Percentiles rank a stretch among this genome's conserved stretches.
Conservation (phyloP, 2,888 invertebrate species). For the Drosophila paramelanica region DNA sequence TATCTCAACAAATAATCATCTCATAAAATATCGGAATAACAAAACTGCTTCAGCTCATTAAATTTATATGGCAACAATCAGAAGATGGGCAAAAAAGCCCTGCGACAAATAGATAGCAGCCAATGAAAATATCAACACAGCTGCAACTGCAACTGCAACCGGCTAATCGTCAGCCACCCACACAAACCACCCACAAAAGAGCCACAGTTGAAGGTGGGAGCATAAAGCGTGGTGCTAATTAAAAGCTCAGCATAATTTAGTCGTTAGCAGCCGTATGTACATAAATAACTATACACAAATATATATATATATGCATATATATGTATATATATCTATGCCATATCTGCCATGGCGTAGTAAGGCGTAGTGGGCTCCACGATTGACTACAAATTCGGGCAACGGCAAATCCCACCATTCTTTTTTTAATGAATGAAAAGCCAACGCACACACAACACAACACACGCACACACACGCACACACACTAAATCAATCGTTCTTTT, state of each 20-base stretch:
- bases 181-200: background rate
- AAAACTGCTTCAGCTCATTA: too few relatives aligned
- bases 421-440: conserved; percentile 73
- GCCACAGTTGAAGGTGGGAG: background rate
- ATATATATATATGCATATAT: too few relatives aligned
- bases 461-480: conserved; percentile 14
- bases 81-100: too few relatives aligned
- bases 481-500: conserved; percentile 40
- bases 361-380: conserved; percentile 37
- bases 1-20: too few relatives aligned
- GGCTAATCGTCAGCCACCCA: conserved; percentile 13
- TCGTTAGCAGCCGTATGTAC: conserved; percentile 35
- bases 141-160: too few relatives aligned
- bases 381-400: conserved; percentile 52
- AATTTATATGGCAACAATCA: too few relatives aligned
- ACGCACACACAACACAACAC: conserved; percentile 38
- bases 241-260: conserved; percentile 69
- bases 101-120: too few relatives aligned
- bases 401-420: conserved; percentile 43
- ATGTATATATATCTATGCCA: too few relatives aligned
- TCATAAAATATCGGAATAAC: too few relatives aligned
- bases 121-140: too few relatives aligned
- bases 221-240: conserved; percentile 51
- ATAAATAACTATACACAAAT: background rate
- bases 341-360: conserved; percentile 5